Base-by-base conservation (phyloP, 2,797 vertebrate species). In the Vireo griseus region DNA sequence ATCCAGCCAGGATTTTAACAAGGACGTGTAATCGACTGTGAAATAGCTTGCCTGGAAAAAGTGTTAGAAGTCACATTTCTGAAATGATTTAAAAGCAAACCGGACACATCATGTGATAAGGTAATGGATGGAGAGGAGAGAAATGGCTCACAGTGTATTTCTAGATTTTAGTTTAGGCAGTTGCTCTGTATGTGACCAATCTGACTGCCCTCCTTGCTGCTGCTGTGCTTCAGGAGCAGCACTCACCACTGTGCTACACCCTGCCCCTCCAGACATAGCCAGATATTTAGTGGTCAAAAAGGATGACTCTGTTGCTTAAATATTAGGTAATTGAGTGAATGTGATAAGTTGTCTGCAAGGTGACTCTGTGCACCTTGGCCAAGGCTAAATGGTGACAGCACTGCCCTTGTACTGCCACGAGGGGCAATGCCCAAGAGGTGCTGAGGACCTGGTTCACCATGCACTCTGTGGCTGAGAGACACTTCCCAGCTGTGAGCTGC, bases 1-100 rank as follows among this genome's bases (percentile, higher is more conserved):
- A 95, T 74, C 88, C 85, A 91, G 88, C 50, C 86, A 96, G 96
- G 88, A 94, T 96, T 96, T 96, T 97, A 97, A 97, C 80, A 97
- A 83, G 74, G 75, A 90, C 20, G 20, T 95, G 69, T 95, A 96
- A 97, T 89, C 91, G 67, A 93, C 85, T 97, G 95, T 96, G 91
- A 97, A 98, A 97, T 95, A 96, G 73, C 93, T 95, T 97, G 86
- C 80, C 86, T 66, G 67, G 96, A 73, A 76, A 78, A 75, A 67
- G 81, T 80, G 75, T 85, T 94, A 95, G 75, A 94, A 97, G 90
- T 84, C 90, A 86, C 73, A 94, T 95, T 87, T 91, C 78, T 81
- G 50, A 90, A 96, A 87, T 82, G 59, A 95, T 97, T 97, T 97
- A 94, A 96, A 97, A 95, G 79, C 67, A 93, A 79, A 88, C 67